Percentiles rank a stretch among this genome's conserved stretches.
Conservation (phyloP, 2,113 vertebrate species). For the Misgurnus mizolepis region DNA sequence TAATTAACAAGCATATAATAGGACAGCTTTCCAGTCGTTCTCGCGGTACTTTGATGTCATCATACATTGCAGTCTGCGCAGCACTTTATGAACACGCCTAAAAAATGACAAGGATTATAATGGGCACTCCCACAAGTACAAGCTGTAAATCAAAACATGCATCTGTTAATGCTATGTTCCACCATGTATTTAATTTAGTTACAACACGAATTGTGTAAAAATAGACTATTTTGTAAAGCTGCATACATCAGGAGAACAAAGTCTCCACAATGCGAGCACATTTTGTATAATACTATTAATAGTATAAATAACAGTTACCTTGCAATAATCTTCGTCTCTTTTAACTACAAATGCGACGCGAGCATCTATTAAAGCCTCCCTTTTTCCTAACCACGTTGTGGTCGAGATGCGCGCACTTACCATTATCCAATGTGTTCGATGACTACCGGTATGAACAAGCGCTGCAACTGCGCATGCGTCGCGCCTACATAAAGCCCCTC, state of each 20-base stretch:
- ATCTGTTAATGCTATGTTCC: neutral
- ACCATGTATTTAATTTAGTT: neutral
- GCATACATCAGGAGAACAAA: neutral
- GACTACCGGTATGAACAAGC: conserved; percentile 67
- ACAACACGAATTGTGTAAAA: neutral
- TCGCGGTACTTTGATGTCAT: no score
- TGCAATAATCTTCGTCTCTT: conserved; percentile 13
- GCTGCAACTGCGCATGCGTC: conserved; percentile 66
- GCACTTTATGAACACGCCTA: no score
- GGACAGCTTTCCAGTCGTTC: no score
- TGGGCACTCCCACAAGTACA: conserved; percentile 28
- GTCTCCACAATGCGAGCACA: neutral
- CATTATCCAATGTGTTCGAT: conserved; percentile 59
- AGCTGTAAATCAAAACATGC: conserved; percentile 16
- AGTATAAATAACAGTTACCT: conserved; percentile 33
- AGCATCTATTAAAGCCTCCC: neutral
- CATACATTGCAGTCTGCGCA: no score
- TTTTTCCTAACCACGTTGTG: conserved; percentile 24
- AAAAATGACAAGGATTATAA: conserved; percentile 13
- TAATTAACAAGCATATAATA: no score
- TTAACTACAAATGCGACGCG: neutral
- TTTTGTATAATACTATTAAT: conserved; percentile 2
- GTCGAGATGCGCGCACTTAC: conserved; percentile 67
- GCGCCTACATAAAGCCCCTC: neutral
- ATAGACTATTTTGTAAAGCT: neutral